These are phyloP conservation scores for Synaphobranchus kaupii DNA, from an alignment of 2,797 vertebrate genomes.

Conservation along the genomic window DNA sequence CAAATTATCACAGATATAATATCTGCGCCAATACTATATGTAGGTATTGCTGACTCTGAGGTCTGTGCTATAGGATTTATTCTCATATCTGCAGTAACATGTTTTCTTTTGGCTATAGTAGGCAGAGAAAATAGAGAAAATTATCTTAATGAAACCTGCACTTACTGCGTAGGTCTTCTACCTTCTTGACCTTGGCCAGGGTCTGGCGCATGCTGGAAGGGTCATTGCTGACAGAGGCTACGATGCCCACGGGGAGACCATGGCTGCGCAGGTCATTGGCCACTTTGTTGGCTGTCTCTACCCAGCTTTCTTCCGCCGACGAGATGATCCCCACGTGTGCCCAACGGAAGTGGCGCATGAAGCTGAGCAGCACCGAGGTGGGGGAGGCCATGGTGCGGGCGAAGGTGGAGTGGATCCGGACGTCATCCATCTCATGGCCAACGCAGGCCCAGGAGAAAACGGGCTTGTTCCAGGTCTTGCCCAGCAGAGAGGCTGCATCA, in stretches of 20 bases:
- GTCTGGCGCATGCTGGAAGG: conserved; percentile 67
- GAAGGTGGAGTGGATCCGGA: conserved; percentile 72
- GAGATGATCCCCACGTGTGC: conserved; percentile 83
- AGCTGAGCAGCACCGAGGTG: conserved; percentile 71
- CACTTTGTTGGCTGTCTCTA: conserved; percentile 79
- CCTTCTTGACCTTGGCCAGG: conserved; percentile 72
- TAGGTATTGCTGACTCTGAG: too few relatives aligned
- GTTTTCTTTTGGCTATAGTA: not conserved
- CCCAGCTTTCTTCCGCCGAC: conserved; percentile 84
- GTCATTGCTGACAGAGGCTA: conserved; percentile 72
- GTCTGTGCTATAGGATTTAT: not conserved
- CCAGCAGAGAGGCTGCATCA: conserved; percentile 79
- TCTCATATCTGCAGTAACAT: not conserved
- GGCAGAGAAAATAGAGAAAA: too few relatives aligned
- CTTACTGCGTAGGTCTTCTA: conserved; percentile 77
- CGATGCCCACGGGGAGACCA: conserved; percentile 77
- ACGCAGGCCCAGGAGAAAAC: conserved; percentile 88
- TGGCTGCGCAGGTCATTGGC: conserved; percentile 74
- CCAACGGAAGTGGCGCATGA: conserved; percentile 86
- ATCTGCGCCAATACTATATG: too few relatives aligned
- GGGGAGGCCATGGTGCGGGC: conserved; percentile 78
- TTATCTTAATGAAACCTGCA: conserved; percentile 18
- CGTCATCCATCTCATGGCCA: conserved; percentile 76
- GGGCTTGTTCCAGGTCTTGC: conserved; percentile 86
- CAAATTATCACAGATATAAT: too few relatives aligned